These are phyloP conservation scores for Forficula auricularia DNA, from an alignment of 1,140 invertebrate genomes.

Conservation along the genomic window DNA sequence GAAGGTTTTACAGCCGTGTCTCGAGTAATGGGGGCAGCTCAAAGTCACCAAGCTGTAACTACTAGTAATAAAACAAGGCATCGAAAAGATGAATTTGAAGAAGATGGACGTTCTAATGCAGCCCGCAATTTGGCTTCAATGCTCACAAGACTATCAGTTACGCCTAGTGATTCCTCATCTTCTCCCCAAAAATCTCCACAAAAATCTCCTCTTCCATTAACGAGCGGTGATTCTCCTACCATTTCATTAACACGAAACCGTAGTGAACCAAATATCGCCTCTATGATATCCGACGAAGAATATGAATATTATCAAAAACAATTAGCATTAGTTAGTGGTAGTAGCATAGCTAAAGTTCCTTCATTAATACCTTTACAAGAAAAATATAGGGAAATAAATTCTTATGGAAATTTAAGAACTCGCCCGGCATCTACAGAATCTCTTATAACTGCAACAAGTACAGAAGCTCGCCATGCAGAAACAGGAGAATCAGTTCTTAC, in stretches of 20 bases:
- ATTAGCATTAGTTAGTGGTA: not conserved
- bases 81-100: conserved; percentile 19
- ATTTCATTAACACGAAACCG: not conserved
- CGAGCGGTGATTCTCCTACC: not conserved
- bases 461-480: conserved; percentile 21
- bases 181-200: not conserved
- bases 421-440: conserved; percentile 9
- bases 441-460: conserved; percentile 10
- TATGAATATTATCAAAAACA: not conserved
- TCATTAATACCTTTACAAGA: too few species aligned
- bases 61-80: conserved; percentile 30
- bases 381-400: too few species aligned
- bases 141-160: conserved; percentile 8
- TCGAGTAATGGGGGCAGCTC: conserved; percentile 43
- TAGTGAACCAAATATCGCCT: conserved; percentile 7
- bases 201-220: not conserved
- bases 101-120: conserved; percentile 7
- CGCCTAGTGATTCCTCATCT: not conserved
- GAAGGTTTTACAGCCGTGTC: conserved; percentile 28
- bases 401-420: too few species aligned
- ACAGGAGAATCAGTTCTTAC: conserved; percentile 24
- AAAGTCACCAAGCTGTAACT: conserved; percentile 39
- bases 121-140: conserved; percentile 11
- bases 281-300: conserved; percentile 4
- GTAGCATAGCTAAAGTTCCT: too few species aligned